Evolutionary conservation across 2,888 invertebrate species (phyloP), one percentile per base, ranked within the genome.

Genomic region (Sepiola atlantica): DNA sequence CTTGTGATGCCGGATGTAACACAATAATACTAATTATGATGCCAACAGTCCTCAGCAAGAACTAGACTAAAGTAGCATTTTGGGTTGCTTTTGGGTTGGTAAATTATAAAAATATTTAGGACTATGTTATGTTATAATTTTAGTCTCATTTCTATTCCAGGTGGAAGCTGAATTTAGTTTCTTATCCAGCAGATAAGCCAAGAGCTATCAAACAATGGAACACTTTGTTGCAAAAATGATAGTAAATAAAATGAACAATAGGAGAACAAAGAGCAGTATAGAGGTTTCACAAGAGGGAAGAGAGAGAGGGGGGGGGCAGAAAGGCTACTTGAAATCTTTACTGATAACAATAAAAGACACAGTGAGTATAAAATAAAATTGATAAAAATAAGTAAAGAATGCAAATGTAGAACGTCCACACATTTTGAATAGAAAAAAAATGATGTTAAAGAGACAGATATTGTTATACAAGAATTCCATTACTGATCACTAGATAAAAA

Each of bases 291-390:
- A 8, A 45, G 45, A 45, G n/a, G 12, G 16, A 32, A 77, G n/a
- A 77, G 16, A n/a, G n/a, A 32, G 0, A 77, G 20, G 24, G 24
- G 24, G 24, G 24, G 16, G 12, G 14, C 28, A 77, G 20, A 32
- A 77, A 77, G 21, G 18, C n/a, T n/a, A n/a, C n/a, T 77, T 24
- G 12, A 77, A 77, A 77, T 77, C n/a, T n/a, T 77, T 32, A 77
- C 77, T 77, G 77, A 77, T 77, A 77, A 77, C 77, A 77, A 77
- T 77, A 77, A 77, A 77, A 77, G 77, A n/a, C n/a, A 77, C 32
- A 16, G n/a, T 32, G 8, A 77, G 45, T 8, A 77, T 77, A n/a
- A n/a, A 77, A 77, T 77, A 4, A 77, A 77, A 77, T 77, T 77
- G 77, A 77, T 77, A 77, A 77, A 18, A 77, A 77, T 32, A 32